phyloP scores from a whole-genome alignment of 2,888 invertebrate species.

The Drosophila infuscata region DNA sequence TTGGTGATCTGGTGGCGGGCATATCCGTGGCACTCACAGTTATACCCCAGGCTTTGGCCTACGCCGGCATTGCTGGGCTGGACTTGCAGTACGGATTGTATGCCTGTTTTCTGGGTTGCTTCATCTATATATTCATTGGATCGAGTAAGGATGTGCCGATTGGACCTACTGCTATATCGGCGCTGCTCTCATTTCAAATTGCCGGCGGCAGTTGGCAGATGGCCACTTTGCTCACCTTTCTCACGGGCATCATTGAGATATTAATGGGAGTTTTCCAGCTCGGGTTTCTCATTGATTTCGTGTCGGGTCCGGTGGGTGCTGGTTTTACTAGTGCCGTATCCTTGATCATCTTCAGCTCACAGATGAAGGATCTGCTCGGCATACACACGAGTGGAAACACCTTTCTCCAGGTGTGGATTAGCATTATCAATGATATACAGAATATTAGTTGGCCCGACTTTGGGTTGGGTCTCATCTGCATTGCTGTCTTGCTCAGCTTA shows the following conservation, averaged over 20 bases:
- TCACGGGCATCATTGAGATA: conserved; percentile 91
- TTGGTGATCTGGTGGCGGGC: conserved; percentile 96
- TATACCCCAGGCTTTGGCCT: conserved; percentile 93
- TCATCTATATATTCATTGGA: conserved; percentile 95
- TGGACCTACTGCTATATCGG: conserved; percentile 96
- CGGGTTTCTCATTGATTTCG: conserved; percentile 95
- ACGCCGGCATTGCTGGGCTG: conserved; percentile 92
- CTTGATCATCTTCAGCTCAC: conserved; percentile 94
- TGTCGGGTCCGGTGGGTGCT: conserved; percentile 95
- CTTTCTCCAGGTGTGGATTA: conserved; percentile 92
- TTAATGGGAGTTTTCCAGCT: conserved; percentile 93
- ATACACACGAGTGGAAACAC: conserved; percentile 91
- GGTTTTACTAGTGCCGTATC: conserved; percentile 96
- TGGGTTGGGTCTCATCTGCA: conserved; percentile 90
- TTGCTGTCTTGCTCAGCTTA: conserved; percentile 90
- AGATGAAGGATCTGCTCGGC: conserved; percentile 93
- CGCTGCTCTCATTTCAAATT: conserved; percentile 93
- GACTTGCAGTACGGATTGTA: conserved; percentile 95
- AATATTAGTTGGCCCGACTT: conserved; percentile 90
- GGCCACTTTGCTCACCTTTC: conserved; percentile 91
- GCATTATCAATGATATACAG: conserved; percentile 89
- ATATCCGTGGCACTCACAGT: conserved; percentile 91
- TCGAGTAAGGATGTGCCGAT: conserved; percentile 97
- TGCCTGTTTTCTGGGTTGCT: conserved; percentile 95
- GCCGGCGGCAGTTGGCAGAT: conserved; percentile 88